Conservation (phyloP, 1,140 invertebrate species). For the Samia ricini region DNA sequence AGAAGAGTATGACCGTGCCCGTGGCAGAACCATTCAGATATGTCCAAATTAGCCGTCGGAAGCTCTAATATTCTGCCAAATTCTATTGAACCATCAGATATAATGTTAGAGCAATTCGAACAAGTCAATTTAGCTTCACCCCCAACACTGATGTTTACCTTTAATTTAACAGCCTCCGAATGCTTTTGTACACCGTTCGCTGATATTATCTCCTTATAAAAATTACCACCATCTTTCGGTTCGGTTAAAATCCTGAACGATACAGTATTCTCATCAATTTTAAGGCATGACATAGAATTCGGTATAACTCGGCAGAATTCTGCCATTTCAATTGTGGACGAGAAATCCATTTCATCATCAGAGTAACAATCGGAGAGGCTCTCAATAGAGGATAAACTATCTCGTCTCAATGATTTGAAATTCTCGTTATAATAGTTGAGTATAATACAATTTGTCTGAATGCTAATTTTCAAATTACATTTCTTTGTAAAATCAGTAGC, state of each 20-base stretch:
- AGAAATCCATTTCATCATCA: constrained; percentile 55
- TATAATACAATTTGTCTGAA: constrained; percentile 67
- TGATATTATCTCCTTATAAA: constrained; percentile 75
- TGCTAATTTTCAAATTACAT: constrained; percentile 71
- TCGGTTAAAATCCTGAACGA: constrained; percentile 72
- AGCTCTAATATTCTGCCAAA: constrained; percentile 78
- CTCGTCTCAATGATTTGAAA: constrained; percentile 43
- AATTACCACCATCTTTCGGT: constrained; percentile 69
- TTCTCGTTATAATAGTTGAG: constrained; percentile 66
- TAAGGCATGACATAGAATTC: constrained; percentile 71
- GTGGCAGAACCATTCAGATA: constrained; percentile 80
- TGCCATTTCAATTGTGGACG: constrained; percentile 55
- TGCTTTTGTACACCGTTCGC: constrained; percentile 34
- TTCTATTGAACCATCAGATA: constrained; percentile 51
- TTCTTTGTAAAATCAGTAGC: constrained; percentile 61
- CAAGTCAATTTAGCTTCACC: constrained; percentile 66
- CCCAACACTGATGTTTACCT: constrained; percentile 56
- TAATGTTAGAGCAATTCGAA: constrained; percentile 71
- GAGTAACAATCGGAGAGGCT: constrained; percentile 61
- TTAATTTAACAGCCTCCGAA: constrained; percentile 42
- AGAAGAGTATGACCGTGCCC: constrained; percentile 40
- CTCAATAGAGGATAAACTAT: constrained; percentile 66
- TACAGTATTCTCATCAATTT: constrained; percentile 66
- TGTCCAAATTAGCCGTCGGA: constrained; percentile 75
- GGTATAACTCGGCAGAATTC: constrained; percentile 71